These are phyloP conservation scores for Nephrotoma guestfalica DNA, from an alignment of 2,888 invertebrate genomes.

Conservation along the genomic window DNA sequence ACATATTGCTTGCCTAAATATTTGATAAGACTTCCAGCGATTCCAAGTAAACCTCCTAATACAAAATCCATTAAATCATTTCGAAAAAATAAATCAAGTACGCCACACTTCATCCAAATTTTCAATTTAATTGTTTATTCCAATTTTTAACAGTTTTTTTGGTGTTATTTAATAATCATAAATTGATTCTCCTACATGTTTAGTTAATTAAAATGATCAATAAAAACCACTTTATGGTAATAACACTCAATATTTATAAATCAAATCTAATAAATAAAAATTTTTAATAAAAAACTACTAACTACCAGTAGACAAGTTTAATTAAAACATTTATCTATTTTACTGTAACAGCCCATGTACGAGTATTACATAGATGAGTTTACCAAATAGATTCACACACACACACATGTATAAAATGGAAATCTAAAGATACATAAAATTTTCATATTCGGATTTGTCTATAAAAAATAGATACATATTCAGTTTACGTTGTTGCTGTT, in stretches of 20 bases:
- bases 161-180: neutral
- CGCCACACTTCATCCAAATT: neutral
- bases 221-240: neutral
- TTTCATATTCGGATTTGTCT: neutral
- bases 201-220: neutral
- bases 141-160: neutral
- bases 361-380: neutral
- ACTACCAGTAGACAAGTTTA: neutral
- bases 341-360: neutral
- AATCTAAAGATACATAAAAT: neutral
- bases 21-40: too few relatives aligned
- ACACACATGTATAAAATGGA: neutral
- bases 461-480: neutral
- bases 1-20: too few relatives aligned
- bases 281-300: neutral
- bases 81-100: too few relatives aligned
- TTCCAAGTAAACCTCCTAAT: too few relatives aligned
- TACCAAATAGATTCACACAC: neutral
- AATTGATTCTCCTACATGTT: neutral
- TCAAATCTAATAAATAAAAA: neutral
- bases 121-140: neutral
- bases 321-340: neutral
- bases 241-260: neutral
- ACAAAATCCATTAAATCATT: neutral
- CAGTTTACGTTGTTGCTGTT: neutral